phyloP scores from a whole-genome alignment of 1,140 invertebrate genomes.

The Potamilus streckersoni region DNA sequence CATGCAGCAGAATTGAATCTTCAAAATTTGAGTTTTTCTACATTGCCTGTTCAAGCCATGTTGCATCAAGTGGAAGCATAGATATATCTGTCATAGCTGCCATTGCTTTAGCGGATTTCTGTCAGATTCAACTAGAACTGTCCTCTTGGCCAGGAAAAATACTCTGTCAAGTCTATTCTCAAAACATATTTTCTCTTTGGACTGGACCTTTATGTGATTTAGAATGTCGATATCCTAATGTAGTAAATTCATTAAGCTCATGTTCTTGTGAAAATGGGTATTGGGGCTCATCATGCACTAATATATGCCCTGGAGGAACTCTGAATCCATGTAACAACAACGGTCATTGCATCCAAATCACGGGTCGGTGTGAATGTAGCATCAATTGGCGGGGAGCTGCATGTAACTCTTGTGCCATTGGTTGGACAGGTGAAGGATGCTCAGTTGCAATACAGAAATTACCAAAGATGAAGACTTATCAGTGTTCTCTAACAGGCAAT shows the following conservation, averaged over 20 bases:
- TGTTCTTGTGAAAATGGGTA: slow-evolving; percentile 40
- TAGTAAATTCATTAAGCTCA: background rate
- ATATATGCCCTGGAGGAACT: slow-evolving; percentile 39
- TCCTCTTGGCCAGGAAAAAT: too few relatives aligned
- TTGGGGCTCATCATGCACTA: slow-evolving; percentile 39
- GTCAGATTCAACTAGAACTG: too few relatives aligned
- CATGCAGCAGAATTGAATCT: too few relatives aligned
- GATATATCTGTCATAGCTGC: too few relatives aligned
- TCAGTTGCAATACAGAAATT: slow-evolving; percentile 9
- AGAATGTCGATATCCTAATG: too few relatives aligned
- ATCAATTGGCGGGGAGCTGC: slow-evolving; percentile 26
- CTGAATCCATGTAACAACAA: slow-evolving; percentile 33
- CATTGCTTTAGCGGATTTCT: too few relatives aligned
- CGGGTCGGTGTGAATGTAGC: slow-evolving; percentile 38
- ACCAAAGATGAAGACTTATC: background rate
- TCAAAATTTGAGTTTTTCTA: too few relatives aligned
- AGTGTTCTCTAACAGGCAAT: slow-evolving; percentile 20
- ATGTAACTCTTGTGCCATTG: slow-evolving; percentile 34
- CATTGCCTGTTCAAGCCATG: too few relatives aligned
- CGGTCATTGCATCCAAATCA: slow-evolving; percentile 33
- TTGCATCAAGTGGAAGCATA: too few relatives aligned
- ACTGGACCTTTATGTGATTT: too few relatives aligned
- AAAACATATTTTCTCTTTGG: too few relatives aligned
- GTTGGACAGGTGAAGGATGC: slow-evolving; percentile 39
- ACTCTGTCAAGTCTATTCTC: too few relatives aligned